Conservation (phyloP, 2,888 invertebrate genomes). For the Mythimna impura region DNA sequence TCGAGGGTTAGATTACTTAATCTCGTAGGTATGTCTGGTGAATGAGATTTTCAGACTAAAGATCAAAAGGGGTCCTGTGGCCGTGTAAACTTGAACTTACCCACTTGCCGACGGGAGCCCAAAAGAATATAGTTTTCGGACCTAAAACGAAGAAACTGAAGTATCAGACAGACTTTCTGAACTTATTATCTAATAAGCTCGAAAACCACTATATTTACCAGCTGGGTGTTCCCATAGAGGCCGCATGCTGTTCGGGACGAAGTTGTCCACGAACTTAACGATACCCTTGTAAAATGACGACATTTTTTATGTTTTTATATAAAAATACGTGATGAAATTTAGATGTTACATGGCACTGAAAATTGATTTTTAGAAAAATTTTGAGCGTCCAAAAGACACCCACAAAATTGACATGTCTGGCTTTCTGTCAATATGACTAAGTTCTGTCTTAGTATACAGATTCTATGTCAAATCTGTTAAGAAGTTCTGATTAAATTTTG, state of each 20-base stretch:
- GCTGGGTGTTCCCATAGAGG: constrained; percentile 99
- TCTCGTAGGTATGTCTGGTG: too few relatives aligned
- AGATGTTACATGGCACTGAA: constrained; percentile 16
- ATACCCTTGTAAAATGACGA: constrained; percentile 90
- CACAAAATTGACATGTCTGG: too few relatives aligned
- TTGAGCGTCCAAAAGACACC: neutral
- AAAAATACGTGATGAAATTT: neutral
- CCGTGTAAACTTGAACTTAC: constrained; percentile 88
- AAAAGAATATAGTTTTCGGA: constrained; percentile 99
- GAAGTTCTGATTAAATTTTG: constrained; percentile 9
- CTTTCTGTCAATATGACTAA: neutral
- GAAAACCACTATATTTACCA: constrained; percentile 89
- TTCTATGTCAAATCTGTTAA: neutral
- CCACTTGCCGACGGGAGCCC: constrained; percentile 99
- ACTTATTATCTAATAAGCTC: neutral
- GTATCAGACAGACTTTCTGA: constrained; percentile 1
- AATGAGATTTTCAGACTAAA: too few relatives aligned
- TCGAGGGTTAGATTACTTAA: too few relatives aligned
- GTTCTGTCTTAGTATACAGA: neutral
- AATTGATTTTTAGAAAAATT: neutral
- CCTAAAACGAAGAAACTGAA: constrained; percentile 90
- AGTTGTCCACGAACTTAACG: constrained; percentile 92
- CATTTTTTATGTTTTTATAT: constrained; percentile 77
- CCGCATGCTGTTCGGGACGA: constrained; percentile 94
- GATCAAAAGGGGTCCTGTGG: too few relatives aligned